phyloP scores from a whole-genome alignment of 2,113 vertebrate genomes.

The Procavia capensis region DNA sequence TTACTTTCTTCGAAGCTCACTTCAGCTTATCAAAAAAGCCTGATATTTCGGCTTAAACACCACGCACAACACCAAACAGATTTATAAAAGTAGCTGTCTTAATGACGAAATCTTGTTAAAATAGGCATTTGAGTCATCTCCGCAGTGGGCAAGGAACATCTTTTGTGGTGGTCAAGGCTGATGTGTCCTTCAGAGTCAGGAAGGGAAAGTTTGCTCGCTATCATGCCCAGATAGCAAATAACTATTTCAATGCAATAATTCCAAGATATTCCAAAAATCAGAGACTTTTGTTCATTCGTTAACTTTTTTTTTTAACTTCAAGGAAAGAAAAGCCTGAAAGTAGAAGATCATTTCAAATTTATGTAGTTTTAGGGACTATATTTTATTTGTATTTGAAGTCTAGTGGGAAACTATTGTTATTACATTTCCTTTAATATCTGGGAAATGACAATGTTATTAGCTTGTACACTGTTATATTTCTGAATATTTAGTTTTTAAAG shows the following conservation, averaged over 20 bases:
- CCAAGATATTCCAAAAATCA: constrained; percentile 2
- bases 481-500: constrained; percentile 39
- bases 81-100: neutral
- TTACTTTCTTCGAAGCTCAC: constrained; percentile 18
- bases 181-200: neutral
- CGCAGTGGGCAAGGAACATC: neutral
- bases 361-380: neutral
- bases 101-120: constrained; percentile 33
- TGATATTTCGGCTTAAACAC: neutral
- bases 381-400: constrained; percentile 45
- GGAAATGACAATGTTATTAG: neutral
- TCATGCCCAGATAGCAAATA: constrained; percentile 12
- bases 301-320: neutral
- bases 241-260: constrained; percentile 8
- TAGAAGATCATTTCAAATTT: neutral
- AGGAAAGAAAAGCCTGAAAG: neutral
- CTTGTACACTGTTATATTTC: neutral
- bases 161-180: neutral
- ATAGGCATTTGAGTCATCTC: neutral
- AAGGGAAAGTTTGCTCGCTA: neutral
- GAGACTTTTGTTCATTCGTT: neutral
- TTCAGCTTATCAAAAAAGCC: neutral
- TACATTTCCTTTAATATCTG: neutral
- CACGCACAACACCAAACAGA: neutral
- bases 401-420: neutral